A percentile compares a stretch with the other conserved stretches of the same genome.
Conservation (phyloP, 2,888 invertebrate species). For the Platycheirus albimanus region DNA sequence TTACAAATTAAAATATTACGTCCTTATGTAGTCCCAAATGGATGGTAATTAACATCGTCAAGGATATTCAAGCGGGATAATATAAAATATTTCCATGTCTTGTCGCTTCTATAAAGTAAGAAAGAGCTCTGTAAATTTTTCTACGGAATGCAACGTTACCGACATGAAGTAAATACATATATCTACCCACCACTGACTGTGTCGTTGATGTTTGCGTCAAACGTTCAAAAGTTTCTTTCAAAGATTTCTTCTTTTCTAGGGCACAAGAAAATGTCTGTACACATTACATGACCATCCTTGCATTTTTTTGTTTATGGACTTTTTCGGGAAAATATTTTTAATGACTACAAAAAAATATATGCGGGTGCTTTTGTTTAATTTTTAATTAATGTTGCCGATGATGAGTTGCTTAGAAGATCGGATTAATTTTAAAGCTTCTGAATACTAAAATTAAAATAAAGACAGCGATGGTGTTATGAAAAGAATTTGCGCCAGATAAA, state of each 20-base stretch:
- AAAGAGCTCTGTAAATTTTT: background rate
- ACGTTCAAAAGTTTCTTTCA: conserved; percentile 1
- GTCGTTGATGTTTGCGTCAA: conserved; percentile 18
- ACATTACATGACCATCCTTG: background rate
- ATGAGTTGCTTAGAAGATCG: conserved; percentile 2
- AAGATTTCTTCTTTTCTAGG: background rate
- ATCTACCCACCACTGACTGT: no score
- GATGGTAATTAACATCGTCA: conserved; percentile 71
- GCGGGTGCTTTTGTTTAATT: conserved; percentile 42
- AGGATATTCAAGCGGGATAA: conserved; percentile 55
- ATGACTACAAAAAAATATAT: conserved; percentile 40
- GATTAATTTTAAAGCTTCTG: background rate
- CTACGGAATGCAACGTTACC: conserved; percentile 19
- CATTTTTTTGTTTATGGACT: conserved; percentile 29
- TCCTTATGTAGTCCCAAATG: conserved; percentile 67
- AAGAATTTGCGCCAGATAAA: no score
- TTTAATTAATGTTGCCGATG: conserved; percentile 41
- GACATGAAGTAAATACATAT: background rate
- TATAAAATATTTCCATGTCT: conserved; percentile 36
- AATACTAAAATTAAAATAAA: background rate
- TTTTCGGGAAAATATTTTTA: conserved; percentile 18
- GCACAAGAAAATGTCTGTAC: background rate
- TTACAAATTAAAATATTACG: conserved; percentile 70
- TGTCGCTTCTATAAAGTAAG: background rate
- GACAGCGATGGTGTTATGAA: no score